Percentiles rank a stretch among this genome's conserved stretches.
Conservation (phyloP, 2,797 vertebrate species). For the Phrynocephalus forsythii region DNA sequence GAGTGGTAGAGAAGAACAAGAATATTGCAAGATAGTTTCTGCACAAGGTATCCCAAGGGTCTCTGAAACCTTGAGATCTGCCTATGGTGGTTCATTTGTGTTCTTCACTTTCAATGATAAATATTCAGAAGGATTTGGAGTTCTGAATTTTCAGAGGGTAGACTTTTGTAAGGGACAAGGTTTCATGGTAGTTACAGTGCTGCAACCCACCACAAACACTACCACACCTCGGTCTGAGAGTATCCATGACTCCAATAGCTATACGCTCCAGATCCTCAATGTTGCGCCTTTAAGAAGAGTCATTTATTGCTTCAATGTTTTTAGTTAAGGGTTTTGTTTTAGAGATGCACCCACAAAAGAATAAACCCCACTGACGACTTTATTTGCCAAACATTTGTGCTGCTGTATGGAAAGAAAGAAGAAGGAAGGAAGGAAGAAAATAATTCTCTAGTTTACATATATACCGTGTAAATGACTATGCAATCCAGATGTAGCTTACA, state of each 20-base stretch:
- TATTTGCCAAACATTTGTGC: slow-evolving; percentile 61
- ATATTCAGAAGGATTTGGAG: not conserved
- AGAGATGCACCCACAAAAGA: slow-evolving; percentile 33
- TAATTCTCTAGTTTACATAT: slow-evolving; percentile 73
- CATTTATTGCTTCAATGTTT: slow-evolving; percentile 34
- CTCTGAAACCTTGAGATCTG: not conserved
- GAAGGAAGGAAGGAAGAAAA: slow-evolving; percentile 33
- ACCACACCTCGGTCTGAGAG: not conserved
- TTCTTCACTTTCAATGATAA: not conserved
- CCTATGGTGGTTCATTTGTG: not conserved
- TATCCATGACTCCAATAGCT: not conserved
- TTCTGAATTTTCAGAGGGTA: not conserved
- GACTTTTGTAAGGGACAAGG: not conserved
- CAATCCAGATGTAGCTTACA: slow-evolving; percentile 82
- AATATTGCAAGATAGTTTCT: not conserved
- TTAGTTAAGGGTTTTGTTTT: slow-evolving; percentile 37
- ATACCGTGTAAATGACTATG: slow-evolving; percentile 75
- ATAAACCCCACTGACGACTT: slow-evolving; percentile 47
- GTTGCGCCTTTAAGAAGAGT: slow-evolving; percentile 32
- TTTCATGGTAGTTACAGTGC: not conserved
- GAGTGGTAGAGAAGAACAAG: not conserved
- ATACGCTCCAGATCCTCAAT: not conserved
- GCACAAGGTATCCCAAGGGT: not conserved
- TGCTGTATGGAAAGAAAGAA: slow-evolving; percentile 51
- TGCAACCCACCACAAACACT: not conserved